These are phyloP conservation scores for Trissolcus basalis DNA, from an alignment of 1,140 invertebrate species.

Conservation along the genomic window DNA sequence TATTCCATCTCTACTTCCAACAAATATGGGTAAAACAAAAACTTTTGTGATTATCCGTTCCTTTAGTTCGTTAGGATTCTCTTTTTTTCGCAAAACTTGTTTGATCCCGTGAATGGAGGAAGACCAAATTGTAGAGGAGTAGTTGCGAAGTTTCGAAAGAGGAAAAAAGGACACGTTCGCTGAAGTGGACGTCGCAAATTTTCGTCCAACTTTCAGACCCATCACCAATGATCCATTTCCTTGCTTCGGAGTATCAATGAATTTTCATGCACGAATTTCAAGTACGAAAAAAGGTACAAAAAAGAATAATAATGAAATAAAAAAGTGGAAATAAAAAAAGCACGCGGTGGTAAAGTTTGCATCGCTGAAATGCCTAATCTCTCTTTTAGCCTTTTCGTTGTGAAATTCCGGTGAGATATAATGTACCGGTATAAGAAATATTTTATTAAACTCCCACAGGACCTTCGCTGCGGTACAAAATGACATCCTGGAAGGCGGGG, in stretches of 20 bases:
- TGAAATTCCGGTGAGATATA: conserved; percentile 63
- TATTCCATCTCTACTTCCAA: neutral
- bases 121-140: conserved; percentile 22
- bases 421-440: conserved; percentile 73
- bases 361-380: conserved; percentile 56
- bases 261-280: neutral
- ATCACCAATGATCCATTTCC: conserved; percentile 32
- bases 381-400: conserved; percentile 47
- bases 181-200: conserved; percentile 55
- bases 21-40: conserved; percentile 24
- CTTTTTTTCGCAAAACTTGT: conserved; percentile 32
- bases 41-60: conserved; percentile 24
- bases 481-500: conserved; percentile 32
- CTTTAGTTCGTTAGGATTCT: conserved; percentile 30
- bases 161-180: conserved; percentile 24
- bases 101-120: conserved; percentile 38
- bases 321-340: conserved; percentile 21
- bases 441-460: conserved; percentile 73
- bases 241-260: neutral
- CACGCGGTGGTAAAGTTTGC: conserved; percentile 45
- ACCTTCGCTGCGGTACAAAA: conserved; percentile 58
- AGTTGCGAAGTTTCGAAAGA: conserved; percentile 22
- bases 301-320: conserved; percentile 1
- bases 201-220: conserved; percentile 44
- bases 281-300: neutral